Percentiles rank a stretch among this genome's conserved stretches.
phyloP scores from a whole-genome alignment of 2,113 vertebrate species.

The Etheostoma cragini region DNA sequence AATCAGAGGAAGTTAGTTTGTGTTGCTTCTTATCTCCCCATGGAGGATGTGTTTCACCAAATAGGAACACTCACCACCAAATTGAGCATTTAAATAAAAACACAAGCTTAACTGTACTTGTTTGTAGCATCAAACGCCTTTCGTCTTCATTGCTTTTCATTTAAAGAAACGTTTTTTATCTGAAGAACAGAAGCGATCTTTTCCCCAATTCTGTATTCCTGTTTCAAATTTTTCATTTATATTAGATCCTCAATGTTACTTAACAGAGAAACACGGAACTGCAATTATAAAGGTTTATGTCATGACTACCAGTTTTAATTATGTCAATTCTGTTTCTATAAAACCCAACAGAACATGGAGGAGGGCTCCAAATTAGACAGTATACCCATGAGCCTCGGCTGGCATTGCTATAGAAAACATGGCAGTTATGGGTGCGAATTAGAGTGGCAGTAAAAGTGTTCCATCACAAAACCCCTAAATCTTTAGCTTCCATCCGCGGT shows the following conservation, averaged over 20 bases:
- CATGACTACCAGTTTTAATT: neutral
- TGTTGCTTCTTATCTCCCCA: conserved; percentile 56
- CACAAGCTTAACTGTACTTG: neutral
- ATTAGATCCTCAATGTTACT: neutral
- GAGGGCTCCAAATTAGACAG: neutral
- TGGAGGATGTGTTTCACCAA: conserved; percentile 48
- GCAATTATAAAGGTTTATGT: neutral
- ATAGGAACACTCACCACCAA: conserved; percentile 31
- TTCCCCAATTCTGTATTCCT: neutral
- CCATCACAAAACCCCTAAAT: neutral
- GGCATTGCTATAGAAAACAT: neutral
- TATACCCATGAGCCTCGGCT: neutral
- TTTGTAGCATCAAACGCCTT: conserved; percentile 8
- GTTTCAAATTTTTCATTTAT: neutral
- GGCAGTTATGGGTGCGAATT: neutral
- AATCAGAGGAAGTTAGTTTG: conserved; percentile 76
- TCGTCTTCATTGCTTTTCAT: neutral
- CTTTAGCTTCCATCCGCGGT: neutral
- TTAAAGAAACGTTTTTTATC: neutral
- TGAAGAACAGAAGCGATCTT: neutral
- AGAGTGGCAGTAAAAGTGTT: too few species aligned
- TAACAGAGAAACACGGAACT: neutral
- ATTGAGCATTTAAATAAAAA: conserved; percentile 12
- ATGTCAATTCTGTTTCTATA: neutral
- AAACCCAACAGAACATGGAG: neutral